Percentiles rank a stretch among this genome's conserved stretches.
Evolutionary conservation across 2,797 vertebrate species (phyloP).

Genomic region (Poecilia picta): DNA sequence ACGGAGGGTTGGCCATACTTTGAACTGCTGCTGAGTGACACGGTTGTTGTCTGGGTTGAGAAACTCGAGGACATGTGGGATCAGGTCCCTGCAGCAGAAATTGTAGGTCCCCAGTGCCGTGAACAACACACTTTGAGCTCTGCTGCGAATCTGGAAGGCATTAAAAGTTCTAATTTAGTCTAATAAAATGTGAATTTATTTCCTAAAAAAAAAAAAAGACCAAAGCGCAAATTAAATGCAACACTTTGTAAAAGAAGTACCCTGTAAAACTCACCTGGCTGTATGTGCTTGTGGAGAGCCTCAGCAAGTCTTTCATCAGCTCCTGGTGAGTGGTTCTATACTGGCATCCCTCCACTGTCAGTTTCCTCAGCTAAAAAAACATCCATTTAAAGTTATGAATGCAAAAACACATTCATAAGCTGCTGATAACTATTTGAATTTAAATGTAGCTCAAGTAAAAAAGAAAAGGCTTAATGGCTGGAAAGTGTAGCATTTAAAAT

Average conservation of each 20-base stretch:
- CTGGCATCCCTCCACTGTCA: constrained; percentile 94
- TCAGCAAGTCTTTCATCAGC: constrained; percentile 91
- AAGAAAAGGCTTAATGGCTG: not conserved
- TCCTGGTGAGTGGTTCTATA: constrained; percentile 92
- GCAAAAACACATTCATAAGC: not conserved
- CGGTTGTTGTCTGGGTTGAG: constrained; percentile 85
- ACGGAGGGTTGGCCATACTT: constrained; percentile 80
- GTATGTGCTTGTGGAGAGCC: constrained; percentile 95
- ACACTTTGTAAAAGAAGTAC: constrained; percentile 1
- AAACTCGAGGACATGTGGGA: constrained; percentile 91
- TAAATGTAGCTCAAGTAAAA: not conserved
- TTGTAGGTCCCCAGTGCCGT: constrained; percentile 94
- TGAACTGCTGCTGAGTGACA: constrained; percentile 95
- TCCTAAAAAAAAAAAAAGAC: not conserved
- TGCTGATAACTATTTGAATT: not conserved
- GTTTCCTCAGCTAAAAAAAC: constrained; percentile 86
- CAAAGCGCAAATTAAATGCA: not conserved
- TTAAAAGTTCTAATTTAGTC: not conserved
- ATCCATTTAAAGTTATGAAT: constrained; percentile 22
- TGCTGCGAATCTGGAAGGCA: constrained; percentile 88
- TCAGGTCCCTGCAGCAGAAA: constrained; percentile 96
- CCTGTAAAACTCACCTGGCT: constrained; percentile 85
- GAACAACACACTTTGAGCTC: constrained; percentile 94
- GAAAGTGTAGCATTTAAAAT: not conserved
- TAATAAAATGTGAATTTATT: not conserved